These are phyloP conservation scores for Crocidura indochinensis DNA, from an alignment of 2,797 vertebrate species.

Conservation along the genomic window DNA sequence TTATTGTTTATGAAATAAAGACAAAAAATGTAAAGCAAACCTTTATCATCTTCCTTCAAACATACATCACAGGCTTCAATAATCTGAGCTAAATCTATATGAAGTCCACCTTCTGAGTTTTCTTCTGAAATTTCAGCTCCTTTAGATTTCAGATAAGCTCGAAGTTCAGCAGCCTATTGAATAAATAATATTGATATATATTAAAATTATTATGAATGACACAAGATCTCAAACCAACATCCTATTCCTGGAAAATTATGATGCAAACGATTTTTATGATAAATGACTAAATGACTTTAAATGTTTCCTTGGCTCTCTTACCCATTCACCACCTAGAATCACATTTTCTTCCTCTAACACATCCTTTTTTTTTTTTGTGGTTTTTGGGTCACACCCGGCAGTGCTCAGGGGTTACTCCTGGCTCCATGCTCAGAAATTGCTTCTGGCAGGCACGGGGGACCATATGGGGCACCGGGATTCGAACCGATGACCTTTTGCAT, in stretches of 20 bases:
- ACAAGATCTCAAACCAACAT: conserved; percentile 31
- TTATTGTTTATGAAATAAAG: conserved; percentile 36
- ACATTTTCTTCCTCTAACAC: neutral
- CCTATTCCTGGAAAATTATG: neutral
- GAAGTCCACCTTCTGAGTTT: conserved; percentile 97
- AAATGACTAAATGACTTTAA: neutral
- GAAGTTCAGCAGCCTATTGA: conserved; percentile 96
- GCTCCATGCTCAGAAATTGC: too few relatives aligned
- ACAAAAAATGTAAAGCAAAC: conserved; percentile 88
- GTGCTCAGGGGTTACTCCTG: too few relatives aligned
- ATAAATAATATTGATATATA: neutral
- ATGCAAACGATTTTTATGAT: neutral
- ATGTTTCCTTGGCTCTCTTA: neutral
- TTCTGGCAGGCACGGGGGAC: too few relatives aligned
- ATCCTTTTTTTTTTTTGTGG: neutral
- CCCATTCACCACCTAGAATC: neutral
- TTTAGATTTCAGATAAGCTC: conserved; percentile 97
- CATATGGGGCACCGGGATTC: too few relatives aligned
- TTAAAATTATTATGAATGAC: neutral
- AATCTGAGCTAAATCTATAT: conserved; percentile 97
- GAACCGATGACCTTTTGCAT: too few relatives aligned
- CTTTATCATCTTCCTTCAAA: conserved; percentile 98
- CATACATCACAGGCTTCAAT: conserved; percentile 98
- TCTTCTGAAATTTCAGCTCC: conserved; percentile 99
- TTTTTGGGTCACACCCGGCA: too few relatives aligned